phyloP scores from a whole-genome alignment of 2,113 vertebrate genomes.

The Promerops cafer region DNA sequence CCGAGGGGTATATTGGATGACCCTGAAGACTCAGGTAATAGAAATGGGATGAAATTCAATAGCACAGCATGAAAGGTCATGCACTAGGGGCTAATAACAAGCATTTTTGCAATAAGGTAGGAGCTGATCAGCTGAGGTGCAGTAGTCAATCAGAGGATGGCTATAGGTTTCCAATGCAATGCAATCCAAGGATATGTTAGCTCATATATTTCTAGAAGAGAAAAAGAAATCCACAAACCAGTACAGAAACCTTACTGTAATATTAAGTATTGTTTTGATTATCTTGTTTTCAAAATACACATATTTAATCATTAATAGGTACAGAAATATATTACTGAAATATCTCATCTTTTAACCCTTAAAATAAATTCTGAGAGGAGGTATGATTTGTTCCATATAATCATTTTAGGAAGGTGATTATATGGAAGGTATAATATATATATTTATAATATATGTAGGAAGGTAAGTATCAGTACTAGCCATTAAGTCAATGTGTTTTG shows the following conservation, averaged over 20 bases:
- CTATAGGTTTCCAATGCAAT: neutral
- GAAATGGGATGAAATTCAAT: conserved; percentile 32
- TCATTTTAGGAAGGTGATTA: neutral
- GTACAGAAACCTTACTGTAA: neutral
- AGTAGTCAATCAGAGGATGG: neutral
- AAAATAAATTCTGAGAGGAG: neutral
- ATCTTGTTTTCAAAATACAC: neutral
- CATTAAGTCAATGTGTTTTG: neutral
- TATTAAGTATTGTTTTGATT: neutral
- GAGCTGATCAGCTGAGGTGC: neutral
- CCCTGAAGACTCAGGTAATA: neutral
- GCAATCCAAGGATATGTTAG: neutral
- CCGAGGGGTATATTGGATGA: conserved; percentile 11
- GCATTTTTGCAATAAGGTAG: neutral
- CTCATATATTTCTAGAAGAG: neutral
- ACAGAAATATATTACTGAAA: neutral
- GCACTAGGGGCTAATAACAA: neutral
- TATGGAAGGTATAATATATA: neutral
- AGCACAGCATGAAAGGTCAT: neutral
- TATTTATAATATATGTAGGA: neutral
- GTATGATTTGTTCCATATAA: neutral
- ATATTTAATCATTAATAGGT: neutral
- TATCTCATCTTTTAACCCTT: neutral
- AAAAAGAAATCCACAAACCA: neutral
- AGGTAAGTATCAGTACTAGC: neutral